A percentile compares a stretch with the other conserved stretches of the same genome.
These are phyloP conservation scores for Leptinotarsa haldemani DNA, from an alignment of 2,888 invertebrate species.

Conservation along the genomic window DNA sequence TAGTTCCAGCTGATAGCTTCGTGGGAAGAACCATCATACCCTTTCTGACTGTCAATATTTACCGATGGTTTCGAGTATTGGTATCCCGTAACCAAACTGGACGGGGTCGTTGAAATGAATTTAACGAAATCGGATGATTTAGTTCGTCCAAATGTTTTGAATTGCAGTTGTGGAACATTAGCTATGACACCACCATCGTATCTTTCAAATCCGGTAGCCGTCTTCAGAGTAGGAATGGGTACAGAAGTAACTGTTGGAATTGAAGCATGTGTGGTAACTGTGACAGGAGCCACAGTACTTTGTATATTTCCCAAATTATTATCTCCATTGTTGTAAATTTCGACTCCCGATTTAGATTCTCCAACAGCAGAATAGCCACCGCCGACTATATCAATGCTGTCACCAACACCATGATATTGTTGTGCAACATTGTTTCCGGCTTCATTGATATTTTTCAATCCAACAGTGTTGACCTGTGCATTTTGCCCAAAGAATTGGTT, in stretches of 20 bases:
- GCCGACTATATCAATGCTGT: constrained; percentile 57
- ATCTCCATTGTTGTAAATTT: constrained; percentile 52
- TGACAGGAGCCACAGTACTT: constrained; percentile 46
- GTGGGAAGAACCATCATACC: neutral
- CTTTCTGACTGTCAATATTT: neutral
- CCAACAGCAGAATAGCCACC: constrained; percentile 61
- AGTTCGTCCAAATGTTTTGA: constrained; percentile 51
- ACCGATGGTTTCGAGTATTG: neutral
- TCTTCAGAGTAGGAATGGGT: constrained; percentile 56
- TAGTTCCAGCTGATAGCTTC: constrained; percentile 31
- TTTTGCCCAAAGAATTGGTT: neutral
- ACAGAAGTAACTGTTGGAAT: constrained; percentile 56
- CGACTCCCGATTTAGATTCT: constrained; percentile 41
- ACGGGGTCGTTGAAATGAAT: constrained; percentile 20
- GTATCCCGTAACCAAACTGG: neutral
- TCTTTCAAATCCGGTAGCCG: constrained; percentile 52
- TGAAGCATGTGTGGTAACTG: constrained; percentile 48
- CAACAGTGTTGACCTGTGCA: neutral
- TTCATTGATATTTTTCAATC: neutral
- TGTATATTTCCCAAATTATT: constrained; percentile 44
- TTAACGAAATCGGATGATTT: constrained; percentile 38
- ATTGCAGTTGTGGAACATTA: constrained; percentile 61
- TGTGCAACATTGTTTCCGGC: constrained; percentile 10
- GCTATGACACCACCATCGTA: constrained; percentile 60
- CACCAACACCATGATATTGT: constrained; percentile 29